A percentile compares a stretch with the other conserved stretches of the same genome.
Evolutionary conservation across 1,140 invertebrate species (phyloP).

Genomic region (Mya arenaria): DNA sequence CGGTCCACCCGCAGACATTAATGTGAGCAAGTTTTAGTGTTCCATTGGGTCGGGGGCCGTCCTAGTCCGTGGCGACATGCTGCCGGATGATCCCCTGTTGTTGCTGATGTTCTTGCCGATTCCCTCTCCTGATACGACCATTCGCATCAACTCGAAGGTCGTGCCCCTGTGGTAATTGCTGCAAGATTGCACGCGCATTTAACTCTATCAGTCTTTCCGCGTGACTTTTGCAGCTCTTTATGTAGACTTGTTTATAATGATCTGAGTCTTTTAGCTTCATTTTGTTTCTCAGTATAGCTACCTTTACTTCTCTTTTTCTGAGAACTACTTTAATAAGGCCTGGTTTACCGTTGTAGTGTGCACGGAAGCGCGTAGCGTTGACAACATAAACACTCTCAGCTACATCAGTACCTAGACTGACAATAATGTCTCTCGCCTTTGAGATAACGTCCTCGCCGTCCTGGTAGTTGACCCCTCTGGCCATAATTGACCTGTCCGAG

Average conservation of each 20-base stretch:
- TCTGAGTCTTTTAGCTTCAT: background rate
- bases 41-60: slow-evolving; percentile 8
- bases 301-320: background rate
- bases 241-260: slow-evolving; percentile 20
- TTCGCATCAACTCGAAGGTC: slow-evolving; percentile 29
- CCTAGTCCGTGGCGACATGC: slow-evolving; percentile 1
- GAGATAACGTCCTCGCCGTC: background rate
- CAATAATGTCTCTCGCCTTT: background rate
- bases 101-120: background rate
- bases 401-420: background rate
- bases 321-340: slow-evolving; percentile 1
- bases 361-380: background rate
- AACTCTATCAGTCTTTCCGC: slow-evolving; percentile 40
- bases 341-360: background rate
- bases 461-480: background rate
- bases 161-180: background rate
- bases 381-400: background rate
- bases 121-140: slow-evolving; percentile 8
- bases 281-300: background rate
- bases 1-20: slow-evolving; percentile 43
- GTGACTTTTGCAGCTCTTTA: slow-evolving; percentile 45
- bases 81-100: background rate
- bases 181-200: slow-evolving; percentile 37
- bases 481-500: background rate
- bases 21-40: slow-evolving; percentile 30